Base-by-base conservation (phyloP, 2,888 invertebrate genomes). In the Parnassius apollo region DNA sequence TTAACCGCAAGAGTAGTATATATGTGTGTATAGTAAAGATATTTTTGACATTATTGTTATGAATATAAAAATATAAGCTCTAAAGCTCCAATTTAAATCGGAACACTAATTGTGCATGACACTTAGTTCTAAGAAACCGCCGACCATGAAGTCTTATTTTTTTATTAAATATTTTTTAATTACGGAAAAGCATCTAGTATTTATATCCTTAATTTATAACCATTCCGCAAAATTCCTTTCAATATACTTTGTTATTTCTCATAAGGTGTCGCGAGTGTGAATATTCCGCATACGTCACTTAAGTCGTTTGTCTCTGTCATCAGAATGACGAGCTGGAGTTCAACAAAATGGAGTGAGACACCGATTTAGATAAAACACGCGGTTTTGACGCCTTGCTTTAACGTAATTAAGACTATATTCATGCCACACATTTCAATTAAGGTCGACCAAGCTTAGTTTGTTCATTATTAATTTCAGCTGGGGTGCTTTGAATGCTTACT, bases 221-320 rank as follows among this genome's bases (percentile, higher is more conserved):
- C 45, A 56, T 56, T 22, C 12, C 12, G 2, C 11, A 48, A 48
- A 18, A 46, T 59, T 35, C 42, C 54, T 59, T 12, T 11, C 25
- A 11, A 7, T 12, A 42, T 35, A 42, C 53, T 22, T 11, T 22
- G 42, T 42, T 35, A 42, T 18, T 59, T 48, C 9, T 18, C 48
- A 1, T 2, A 42, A 61, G 57, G 44, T 48, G 46, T 58, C 50
- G 18, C 12, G 45, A 18, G 3, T 35, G 51, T 35, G 35, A 54
- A 54, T 61, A 50, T 42, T 56, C 25, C 46, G 61, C 42, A 49
- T 48, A 57, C 53, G 57, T 48, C 57, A 61, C 45, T 45, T 13
- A 45, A 42, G 55, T 70, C 70, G 65, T 72, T 71, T 69, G 64
- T 72, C 68, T 65, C 61, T 63, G 70, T 69, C 71, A 66, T 12